Evolutionary conservation across 92 coral and sea anemone species (phyloP).

Genomic region (Scolanthus callimorphus): DNA sequence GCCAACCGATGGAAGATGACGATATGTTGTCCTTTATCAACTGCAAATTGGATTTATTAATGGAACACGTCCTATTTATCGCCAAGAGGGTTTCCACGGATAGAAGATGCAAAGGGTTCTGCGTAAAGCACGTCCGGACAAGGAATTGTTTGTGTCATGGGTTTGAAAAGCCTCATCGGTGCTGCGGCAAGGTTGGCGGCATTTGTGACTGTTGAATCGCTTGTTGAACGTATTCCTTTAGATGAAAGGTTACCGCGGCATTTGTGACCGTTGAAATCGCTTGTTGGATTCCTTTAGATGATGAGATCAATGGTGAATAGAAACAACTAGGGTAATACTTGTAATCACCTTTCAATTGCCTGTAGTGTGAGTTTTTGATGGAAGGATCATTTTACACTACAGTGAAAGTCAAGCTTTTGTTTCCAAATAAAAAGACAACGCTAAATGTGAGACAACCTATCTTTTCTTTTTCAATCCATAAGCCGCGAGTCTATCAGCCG

Average conservation of each 20-base stretch:
- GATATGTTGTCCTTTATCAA: constrained; percentile 45
- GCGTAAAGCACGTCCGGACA: constrained; percentile 80
- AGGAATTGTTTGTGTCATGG: constrained; percentile 91
- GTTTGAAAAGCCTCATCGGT: constrained; percentile 78
- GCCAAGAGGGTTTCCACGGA: constrained; percentile 27
- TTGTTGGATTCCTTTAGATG: too few relatives aligned
- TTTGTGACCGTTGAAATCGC: too few relatives aligned
- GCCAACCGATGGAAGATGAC: constrained; percentile 18
- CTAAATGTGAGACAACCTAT: background rate
- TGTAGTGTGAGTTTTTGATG: too few relatives aligned
- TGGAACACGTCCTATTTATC: constrained; percentile 37
- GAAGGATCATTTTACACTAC: too few relatives aligned
- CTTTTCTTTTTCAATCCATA: constrained; percentile 83
- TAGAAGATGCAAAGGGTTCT: constrained; percentile 71
- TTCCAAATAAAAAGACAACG: background rate
- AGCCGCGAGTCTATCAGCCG: constrained; percentile 79
- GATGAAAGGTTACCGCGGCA: too few relatives aligned
- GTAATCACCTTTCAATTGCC: too few relatives aligned
- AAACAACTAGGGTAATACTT: too few relatives aligned
- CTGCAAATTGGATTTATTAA: constrained; percentile 38
- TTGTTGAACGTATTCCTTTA: too few relatives aligned
- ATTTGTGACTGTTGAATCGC: constrained; percentile 87
- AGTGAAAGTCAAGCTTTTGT: too few relatives aligned
- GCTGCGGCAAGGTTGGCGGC: constrained; percentile 85
- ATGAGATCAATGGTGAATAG: too few relatives aligned